Base-by-base conservation (phyloP, 2,797 vertebrate genomes). In the Manis crassicaudata region DNA sequence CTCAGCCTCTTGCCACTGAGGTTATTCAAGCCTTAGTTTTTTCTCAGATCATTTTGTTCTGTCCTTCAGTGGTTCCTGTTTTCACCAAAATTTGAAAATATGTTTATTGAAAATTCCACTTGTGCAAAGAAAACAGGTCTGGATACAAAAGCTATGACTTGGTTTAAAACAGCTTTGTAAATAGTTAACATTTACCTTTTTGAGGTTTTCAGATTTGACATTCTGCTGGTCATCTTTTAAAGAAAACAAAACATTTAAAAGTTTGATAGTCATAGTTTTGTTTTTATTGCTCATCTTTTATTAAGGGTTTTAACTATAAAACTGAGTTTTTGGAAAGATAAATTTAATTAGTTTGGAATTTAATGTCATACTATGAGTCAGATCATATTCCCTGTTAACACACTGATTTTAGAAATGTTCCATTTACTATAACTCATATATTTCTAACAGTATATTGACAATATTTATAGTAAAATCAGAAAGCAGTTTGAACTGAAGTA, bases 241-340 rank as follows among this genome's bases (percentile, higher is more conserved):
- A 96, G 63, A 83, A 97, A 96, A 80, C 79, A 63, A 95, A 92
- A 94, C 50, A 52, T 88, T 87, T 94, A 35, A 85, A 93, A 92
- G 70, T 95, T 93, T 92, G 70, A 65, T 94, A 88, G 50, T 87
- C 25, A 75, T 92, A 88, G 32, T 91, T 95, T 94, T 96, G 63
- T 88, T 94, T 88, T 93, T 89, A 94, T 18, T 68, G 50, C 37
- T 94, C 9, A 88, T 90, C 32, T 88, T 60, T 94, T 90, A 79
- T 23, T 90, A 92, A 89, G 20, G 7, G 21, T 94, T 96, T 96
- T 83, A 92, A 84, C 89, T 91, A 63, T 50, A 88, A 95, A 88
- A 91, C 82, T 94, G 27, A 73, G 18, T 92, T 96, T 96, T 81
- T 94, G 29, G 65, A 88, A 97, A 95, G 56, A 73, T 6, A 94